These are phyloP conservation scores for Agriopis marginaria DNA, from an alignment of 2,888 invertebrate genomes.

Conservation along the genomic window DNA sequence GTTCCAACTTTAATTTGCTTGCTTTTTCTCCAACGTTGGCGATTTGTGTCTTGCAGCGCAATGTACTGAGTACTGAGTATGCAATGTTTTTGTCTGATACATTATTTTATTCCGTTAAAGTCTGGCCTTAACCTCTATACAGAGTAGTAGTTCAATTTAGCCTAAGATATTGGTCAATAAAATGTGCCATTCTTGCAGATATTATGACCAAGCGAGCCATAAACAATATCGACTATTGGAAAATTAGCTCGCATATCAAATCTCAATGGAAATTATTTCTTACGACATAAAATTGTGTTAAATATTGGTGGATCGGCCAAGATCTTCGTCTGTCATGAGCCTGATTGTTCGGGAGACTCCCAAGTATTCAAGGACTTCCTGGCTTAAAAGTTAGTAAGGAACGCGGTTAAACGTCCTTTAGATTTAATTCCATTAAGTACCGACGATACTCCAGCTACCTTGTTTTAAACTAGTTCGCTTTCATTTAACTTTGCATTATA, in stretches of 20 bases:
- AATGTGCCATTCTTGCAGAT: too few species aligned
- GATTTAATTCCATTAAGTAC: slow-evolving; percentile 68
- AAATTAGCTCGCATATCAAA: background rate
- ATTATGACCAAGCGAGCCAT: too few species aligned
- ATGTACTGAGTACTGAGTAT: too few species aligned
- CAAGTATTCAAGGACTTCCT: slow-evolving; percentile 35
- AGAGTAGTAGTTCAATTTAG: too few species aligned
- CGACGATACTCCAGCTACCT: slow-evolving; percentile 52
- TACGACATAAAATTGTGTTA: too few species aligned
- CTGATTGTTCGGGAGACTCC: background rate
- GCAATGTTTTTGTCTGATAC: too few species aligned
- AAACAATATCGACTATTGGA: background rate
- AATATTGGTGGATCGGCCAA: slow-evolving; percentile 4
- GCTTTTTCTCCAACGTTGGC: too few species aligned
- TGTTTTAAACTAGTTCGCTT: slow-evolving; percentile 62
- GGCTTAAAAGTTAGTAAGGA: slow-evolving; percentile 44
- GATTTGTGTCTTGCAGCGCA: too few species aligned
- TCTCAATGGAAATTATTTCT: background rate
- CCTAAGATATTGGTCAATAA: too few species aligned
- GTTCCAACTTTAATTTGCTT: too few species aligned
- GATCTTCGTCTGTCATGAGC: background rate
- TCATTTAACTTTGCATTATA: slow-evolving; percentile 69
- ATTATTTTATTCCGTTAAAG: too few species aligned
- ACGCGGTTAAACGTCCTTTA: slow-evolving; percentile 51
- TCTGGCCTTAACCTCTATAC: too few species aligned